phyloP scores from a whole-genome alignment of 2,888 invertebrate genomes.

The Andrena hattorfiana region DNA sequence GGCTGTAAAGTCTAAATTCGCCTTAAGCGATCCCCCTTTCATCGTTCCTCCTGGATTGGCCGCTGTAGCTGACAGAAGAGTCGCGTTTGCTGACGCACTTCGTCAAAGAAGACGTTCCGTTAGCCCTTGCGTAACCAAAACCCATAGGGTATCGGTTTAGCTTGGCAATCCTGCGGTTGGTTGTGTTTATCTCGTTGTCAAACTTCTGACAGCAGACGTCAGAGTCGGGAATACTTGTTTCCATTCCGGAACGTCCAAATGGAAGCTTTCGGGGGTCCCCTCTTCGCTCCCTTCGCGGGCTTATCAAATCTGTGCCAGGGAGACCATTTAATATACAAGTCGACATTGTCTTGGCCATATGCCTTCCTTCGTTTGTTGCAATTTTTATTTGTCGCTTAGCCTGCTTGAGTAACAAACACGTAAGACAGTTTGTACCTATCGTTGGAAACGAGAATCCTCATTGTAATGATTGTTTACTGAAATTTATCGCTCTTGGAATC shows the following conservation, averaged over 20 bases:
- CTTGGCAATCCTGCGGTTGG: slow-evolving; percentile 26
- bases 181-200: slow-evolving; percentile 60
- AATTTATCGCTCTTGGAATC: too few species aligned
- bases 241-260: slow-evolving; percentile 41
- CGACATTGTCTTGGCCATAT: not conserved
- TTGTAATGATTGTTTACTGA: too few species aligned
- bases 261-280: slow-evolving; percentile 35
- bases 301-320: slow-evolving; percentile 39
- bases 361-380: not conserved
- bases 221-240: slow-evolving; percentile 44
- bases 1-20: too few species aligned
- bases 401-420: too few species aligned
- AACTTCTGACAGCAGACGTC: slow-evolving; percentile 61
- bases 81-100: not conserved
- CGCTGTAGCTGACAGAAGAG: not conserved
- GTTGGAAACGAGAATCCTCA: too few species aligned
- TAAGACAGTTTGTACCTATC: too few species aligned
- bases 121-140: slow-evolving; percentile 18
- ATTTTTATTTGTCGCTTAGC: not conserved
- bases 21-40: not conserved
- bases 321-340: slow-evolving; percentile 15
- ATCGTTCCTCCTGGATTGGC: not conserved
- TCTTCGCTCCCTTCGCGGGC: slow-evolving; percentile 29
- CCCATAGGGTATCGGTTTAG: slow-evolving; percentile 47
- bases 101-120: not conserved